A percentile compares a stretch with the other conserved stretches of the same genome.
phyloP scores from a whole-genome alignment of 2,888 invertebrate species.

The Coelinius sp. region DNA sequence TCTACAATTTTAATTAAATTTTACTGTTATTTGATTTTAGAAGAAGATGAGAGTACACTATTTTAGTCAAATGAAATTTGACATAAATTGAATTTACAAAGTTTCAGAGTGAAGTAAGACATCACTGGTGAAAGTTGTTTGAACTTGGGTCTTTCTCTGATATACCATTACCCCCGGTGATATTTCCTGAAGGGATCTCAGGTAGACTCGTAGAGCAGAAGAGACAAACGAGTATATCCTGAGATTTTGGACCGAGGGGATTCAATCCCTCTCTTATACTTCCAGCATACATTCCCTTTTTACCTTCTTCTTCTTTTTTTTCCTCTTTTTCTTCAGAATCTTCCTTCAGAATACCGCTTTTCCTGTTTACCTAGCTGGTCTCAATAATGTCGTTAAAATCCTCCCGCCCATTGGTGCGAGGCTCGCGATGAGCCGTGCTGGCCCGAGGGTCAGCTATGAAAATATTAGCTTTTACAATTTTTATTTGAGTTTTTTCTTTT shows the following conservation, averaged over 20 bases:
- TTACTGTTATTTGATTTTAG: not conserved
- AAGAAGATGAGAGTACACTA: not conserved
- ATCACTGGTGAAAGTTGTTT: not conserved
- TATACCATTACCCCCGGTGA: constrained; percentile 9
- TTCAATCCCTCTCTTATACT: constrained; percentile 12
- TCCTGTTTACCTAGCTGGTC: constrained; percentile 53
- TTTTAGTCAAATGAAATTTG: constrained; percentile 1
- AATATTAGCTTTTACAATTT: constrained; percentile 49
- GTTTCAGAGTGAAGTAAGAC: constrained; percentile 1
- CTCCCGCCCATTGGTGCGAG: constrained; percentile 38
- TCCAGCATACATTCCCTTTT: not conserved
- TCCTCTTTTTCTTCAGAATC: not conserved
- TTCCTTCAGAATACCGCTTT: constrained; percentile 42
- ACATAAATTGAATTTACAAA: constrained; percentile 21
- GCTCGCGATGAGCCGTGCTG: constrained; percentile 35
- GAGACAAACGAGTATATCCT: constrained; percentile 11
- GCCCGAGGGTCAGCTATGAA: constrained; percentile 47
- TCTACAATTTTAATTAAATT: constrained; percentile 2
- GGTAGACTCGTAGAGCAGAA: not conserved
- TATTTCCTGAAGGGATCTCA: constrained; percentile 12
- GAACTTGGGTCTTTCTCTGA: not conserved
- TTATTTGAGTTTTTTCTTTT: constrained; percentile 32
- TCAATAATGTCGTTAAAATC: constrained; percentile 54
- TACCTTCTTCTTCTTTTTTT: not conserved
- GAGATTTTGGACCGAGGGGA: constrained; percentile 23